Evolutionary conservation across 1,140 invertebrate species (phyloP).

Genomic region (Periplaneta americana): DNA sequence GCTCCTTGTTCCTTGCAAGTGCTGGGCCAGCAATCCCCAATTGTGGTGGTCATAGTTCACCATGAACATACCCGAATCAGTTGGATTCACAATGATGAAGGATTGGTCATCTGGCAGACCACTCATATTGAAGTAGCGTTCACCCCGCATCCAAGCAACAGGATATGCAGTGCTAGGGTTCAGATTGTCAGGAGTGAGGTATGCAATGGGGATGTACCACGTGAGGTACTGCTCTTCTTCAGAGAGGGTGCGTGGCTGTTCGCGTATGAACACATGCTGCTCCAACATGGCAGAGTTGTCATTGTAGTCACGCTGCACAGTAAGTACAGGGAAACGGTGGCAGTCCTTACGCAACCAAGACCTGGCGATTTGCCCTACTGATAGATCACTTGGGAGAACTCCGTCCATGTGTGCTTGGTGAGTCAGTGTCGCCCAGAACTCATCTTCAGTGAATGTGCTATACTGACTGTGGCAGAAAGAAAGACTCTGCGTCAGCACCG

Average conservation of each 20-base stretch:
- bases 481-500: no score
- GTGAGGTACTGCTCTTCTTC: constrained; percentile 51
- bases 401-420: constrained; percentile 52
- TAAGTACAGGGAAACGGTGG: constrained; percentile 75
- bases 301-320: constrained; percentile 60
- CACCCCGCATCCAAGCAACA: constrained; percentile 51
- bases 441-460: constrained; percentile 73
- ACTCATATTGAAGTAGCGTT: constrained; percentile 42
- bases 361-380: constrained; percentile 58
- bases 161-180: constrained; percentile 49
- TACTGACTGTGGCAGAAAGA: no score
- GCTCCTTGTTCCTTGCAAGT: constrained; percentile 38
- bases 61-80: constrained; percentile 60
- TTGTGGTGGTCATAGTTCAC: constrained; percentile 75
- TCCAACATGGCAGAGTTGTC: constrained; percentile 50
- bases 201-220: constrained; percentile 66
- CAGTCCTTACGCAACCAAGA: constrained; percentile 82
- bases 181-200: constrained; percentile 47
- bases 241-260: constrained; percentile 57
- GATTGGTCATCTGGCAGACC: no score
- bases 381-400: constrained; percentile 45
- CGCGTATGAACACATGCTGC: constrained; percentile 60
- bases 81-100: constrained; percentile 67
- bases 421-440: constrained; percentile 74
- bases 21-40: constrained; percentile 66